Evolutionary conservation across 37 sponge, comb jelly and placozoan genomes (phyloP), one percentile per base, ranked within the genome.

Genomic region (Haliclona indistincta): DNA sequence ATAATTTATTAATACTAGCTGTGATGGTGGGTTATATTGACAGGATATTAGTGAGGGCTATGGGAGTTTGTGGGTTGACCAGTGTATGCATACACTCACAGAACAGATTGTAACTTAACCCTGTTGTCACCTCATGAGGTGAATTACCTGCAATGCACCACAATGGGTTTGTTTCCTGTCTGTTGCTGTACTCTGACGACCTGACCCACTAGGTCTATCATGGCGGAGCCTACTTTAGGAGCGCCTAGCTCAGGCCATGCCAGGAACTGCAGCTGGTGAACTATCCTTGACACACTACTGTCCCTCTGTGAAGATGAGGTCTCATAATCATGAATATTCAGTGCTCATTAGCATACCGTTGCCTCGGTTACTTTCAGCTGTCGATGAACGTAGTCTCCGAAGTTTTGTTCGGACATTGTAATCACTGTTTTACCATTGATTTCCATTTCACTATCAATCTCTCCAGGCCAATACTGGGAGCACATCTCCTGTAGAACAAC

Each of bases 61-160:
- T n/a, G n/a, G n/a, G n/a, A n/a, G n/a, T n/a, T n/a, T n/a, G n/a
- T n/a, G n/a, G n/a, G n/a, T n/a, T n/a, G n/a, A n/a, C n/a, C n/a
- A n/a, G n/a, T n/a, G n/a, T n/a, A n/a, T n/a, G n/a, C n/a, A n/a
- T n/a, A n/a, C n/a, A n/a, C n/a, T n/a, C n/a, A n/a, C n/a, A n/a
- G n/a, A n/a, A n/a, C n/a, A n/a, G n/a, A n/a, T n/a, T n/a, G n/a
- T n/a, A n/a, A n/a, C n/a, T n/a, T n/a, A n/a, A n/a, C n/a, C n/a
- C n/a, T n/a, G n/a, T n/a, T n/a, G n/a, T n/a, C n/a, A n/a, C n/a
- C n/a, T n/a, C n/a, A n/a, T n/a, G n/a, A n/a, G n/a, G n/a, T n/a
- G n/a, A n/a, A n/a, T 25, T 47, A 91, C 96, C 93, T 91, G 92
- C 92, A 90, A 68, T 95, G 96, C 29, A 91, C 86, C 11, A 86